Evolutionary conservation across 2,888 invertebrate species (phyloP).

Genomic region (Ametastegia equiseti): DNA sequence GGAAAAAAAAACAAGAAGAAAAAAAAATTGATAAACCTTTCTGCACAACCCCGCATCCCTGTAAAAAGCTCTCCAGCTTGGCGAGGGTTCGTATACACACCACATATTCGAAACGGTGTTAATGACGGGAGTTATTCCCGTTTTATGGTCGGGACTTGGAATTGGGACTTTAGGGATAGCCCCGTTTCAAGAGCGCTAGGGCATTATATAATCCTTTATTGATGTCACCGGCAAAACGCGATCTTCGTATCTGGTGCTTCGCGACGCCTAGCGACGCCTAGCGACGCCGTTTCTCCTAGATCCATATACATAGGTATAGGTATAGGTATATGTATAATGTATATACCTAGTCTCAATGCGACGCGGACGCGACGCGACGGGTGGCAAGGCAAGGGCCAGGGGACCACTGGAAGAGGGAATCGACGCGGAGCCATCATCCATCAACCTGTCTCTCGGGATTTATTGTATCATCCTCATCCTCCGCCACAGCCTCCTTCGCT

Average conservation of each 20-base stretch:
- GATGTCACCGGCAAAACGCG: slow-evolving; percentile 30
- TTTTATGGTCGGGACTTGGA: neutral
- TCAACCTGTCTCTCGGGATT: slow-evolving; percentile 54
- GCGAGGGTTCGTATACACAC: neutral
- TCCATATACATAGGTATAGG: neutral
- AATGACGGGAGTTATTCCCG: slow-evolving; percentile 18
- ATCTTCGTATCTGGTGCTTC: slow-evolving; percentile 5
- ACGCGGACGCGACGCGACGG: too few relatives aligned
- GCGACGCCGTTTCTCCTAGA: slow-evolving; percentile 9
- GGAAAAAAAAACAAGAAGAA: too few relatives aligned
- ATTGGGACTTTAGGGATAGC: neutral
- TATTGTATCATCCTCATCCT: slow-evolving; percentile 45
- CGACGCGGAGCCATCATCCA: slow-evolving; percentile 62
- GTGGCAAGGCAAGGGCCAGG: slow-evolving; percentile 46
- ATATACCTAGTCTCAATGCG: too few relatives aligned
- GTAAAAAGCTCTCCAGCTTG: too few relatives aligned
- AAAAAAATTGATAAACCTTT: neutral
- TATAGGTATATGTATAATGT: too few relatives aligned
- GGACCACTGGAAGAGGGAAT: slow-evolving; percentile 53
- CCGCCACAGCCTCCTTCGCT: neutral
- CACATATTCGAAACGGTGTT: slow-evolving; percentile 9
- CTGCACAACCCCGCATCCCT: neutral
- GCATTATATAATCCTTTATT: slow-evolving; percentile 26
- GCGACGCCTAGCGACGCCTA: slow-evolving; percentile 30
- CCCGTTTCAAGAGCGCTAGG: neutral